Evolutionary conservation across 2,888 invertebrate species (phyloP).

Genomic region (Apomyelois bistriatella): DNA sequence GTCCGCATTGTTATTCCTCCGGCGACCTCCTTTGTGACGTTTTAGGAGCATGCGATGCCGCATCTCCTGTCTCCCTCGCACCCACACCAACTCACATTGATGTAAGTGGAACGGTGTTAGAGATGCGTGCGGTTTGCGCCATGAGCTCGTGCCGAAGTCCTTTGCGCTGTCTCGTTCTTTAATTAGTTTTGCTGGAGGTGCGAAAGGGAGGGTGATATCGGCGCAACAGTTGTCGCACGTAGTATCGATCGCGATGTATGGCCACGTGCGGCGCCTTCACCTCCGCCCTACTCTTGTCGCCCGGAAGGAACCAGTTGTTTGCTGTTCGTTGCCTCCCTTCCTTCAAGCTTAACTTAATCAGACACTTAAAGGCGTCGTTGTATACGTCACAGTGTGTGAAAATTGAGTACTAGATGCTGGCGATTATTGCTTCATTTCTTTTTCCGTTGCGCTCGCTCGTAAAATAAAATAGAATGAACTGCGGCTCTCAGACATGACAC

Average conservation of each 20-base stretch:
- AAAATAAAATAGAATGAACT: slow-evolving; percentile 47
- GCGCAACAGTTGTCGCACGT: slow-evolving; percentile 76
- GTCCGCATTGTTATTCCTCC: slow-evolving; percentile 78
- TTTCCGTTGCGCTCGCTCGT: slow-evolving; percentile 38
- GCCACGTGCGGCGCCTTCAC: slow-evolving; percentile 62
- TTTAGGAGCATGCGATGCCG: slow-evolving; percentile 70
- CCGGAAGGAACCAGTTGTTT: slow-evolving; percentile 28
- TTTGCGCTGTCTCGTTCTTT: slow-evolving; percentile 40
- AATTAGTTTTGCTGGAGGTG: slow-evolving; percentile 19
- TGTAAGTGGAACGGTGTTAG: slow-evolving; percentile 38
- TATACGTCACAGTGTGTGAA: not conserved
- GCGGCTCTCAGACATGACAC: slow-evolving; percentile 27
- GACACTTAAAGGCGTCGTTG: not conserved
- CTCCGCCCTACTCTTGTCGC: slow-evolving; percentile 30
- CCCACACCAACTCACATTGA: slow-evolving; percentile 18
- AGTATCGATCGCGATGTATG: slow-evolving; percentile 58
- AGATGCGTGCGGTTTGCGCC: slow-evolving; percentile 70
- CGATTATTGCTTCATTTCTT: slow-evolving; percentile 55
- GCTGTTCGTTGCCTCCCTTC: slow-evolving; percentile 28
- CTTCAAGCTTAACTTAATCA: not conserved
- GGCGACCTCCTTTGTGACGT: slow-evolving; percentile 74
- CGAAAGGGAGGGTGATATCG: slow-evolving; percentile 39
- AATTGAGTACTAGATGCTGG: slow-evolving; percentile 22
- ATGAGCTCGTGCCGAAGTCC: slow-evolving; percentile 54
- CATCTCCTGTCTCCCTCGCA: slow-evolving; percentile 52